Evolutionary conservation across 2,113 vertebrate species (phyloP).

Genomic region (Echinops telfairi): DNA sequence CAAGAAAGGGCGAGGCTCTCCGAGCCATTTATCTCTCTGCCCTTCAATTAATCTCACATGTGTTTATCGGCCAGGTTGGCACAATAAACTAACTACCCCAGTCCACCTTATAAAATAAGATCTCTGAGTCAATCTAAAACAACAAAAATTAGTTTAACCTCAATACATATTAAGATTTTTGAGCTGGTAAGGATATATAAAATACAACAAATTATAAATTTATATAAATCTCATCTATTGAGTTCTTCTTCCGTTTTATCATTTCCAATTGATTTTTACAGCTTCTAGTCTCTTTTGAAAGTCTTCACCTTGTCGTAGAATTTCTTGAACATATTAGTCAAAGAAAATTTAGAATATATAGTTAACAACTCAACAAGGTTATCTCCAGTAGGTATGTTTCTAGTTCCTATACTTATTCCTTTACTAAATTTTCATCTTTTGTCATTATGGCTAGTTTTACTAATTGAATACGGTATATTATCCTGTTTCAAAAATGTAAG

Average conservation of each 20-base stretch:
- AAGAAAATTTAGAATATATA: conserved; percentile 51
- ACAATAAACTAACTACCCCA: too few relatives aligned
- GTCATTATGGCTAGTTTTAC: conserved; percentile 53
- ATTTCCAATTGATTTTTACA: conserved; percentile 47
- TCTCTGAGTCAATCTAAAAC: conserved; percentile 64
- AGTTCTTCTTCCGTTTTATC: conserved; percentile 59
- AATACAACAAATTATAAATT: conserved; percentile 63
- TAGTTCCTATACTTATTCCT: conserved; percentile 28
- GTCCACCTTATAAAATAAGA: conserved; percentile 54
- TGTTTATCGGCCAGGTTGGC: too few relatives aligned
- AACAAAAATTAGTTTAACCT: conserved; percentile 61
- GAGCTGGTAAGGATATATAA: conserved; percentile 56
- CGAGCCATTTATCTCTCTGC: too few relatives aligned
- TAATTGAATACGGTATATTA: background rate
- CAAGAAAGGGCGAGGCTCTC: too few relatives aligned
- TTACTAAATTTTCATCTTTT: conserved; percentile 37
- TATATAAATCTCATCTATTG: conserved; percentile 20
- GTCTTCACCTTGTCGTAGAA: conserved; percentile 46
- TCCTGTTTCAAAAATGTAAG: too few relatives aligned
- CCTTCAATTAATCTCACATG: too few relatives aligned
- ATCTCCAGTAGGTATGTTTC: background rate
- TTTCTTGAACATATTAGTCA: conserved; percentile 57
- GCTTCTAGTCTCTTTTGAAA: conserved; percentile 51
- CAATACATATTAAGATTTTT: conserved; percentile 51
- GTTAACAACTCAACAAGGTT: conserved; percentile 36